Evolutionary conservation across 2,113 vertebrate genomes (phyloP), one percentile per base, ranked within the genome.

Genomic region (Forbesichthys papilliferus): DNA sequence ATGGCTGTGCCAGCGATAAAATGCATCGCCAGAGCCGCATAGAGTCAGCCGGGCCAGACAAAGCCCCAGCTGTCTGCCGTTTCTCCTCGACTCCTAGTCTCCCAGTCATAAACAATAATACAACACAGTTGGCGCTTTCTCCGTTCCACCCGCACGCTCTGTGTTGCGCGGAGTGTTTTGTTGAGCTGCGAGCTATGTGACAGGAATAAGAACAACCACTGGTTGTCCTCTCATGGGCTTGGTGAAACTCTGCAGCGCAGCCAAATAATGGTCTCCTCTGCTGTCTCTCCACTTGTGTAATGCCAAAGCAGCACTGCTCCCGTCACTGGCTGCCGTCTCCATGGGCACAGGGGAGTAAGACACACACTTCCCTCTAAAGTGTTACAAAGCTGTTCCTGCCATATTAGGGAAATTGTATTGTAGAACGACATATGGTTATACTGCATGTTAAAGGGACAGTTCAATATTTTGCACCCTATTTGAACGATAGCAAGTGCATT

Each of bases 151-250:
- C 7, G 69, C 36, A 46, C 67, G 55, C n/a, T 73, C 65, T 73
- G 64, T 66, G 65, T 64, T 55, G 63, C 2, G 71, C 63, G 61
- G 58, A 63, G 69, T 13, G 49, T 79, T 64, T 56, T 75, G 73
- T 68, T 64, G 60, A 64, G 74, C 61, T 74, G 48, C 42, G 63
- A 51, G 75, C 73, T 68, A 80, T 81, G 84, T 86, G 87, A 86
- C 84, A 78, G 77, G 82, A 85, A 87, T 84, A 69, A 81, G 77
- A 86, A 85, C 49, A 20, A 80, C 61, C 80, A 52, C 49, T 57
- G 63, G 59, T 66, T 48, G 73, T 78, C 59, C 71, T 83, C 75
- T 75, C 65, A 71, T 72, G 58, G 18, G 16, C 69, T 75, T 27
- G 1, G 64, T 70, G 79, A 73, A 77, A 77, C 73, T 81, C 76